Conservation (phyloP, 2,797 vertebrate genomes). For the Pipistrellus pygmaeus region DNA sequence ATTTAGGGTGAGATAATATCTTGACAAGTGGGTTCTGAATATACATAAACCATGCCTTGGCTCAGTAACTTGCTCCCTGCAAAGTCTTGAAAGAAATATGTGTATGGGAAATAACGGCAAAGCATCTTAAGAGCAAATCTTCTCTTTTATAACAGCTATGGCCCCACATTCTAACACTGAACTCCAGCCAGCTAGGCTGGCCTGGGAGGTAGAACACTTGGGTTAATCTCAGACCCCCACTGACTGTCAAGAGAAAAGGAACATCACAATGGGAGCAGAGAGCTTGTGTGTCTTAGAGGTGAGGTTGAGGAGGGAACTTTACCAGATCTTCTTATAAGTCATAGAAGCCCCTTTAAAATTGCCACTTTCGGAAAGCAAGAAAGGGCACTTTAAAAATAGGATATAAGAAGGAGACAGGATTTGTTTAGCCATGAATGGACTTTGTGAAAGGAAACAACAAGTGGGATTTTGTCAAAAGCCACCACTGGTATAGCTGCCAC, state of each 20-base stretch:
- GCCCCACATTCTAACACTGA: not conserved
- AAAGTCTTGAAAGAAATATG: slow-evolving; percentile 31
- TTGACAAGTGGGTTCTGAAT: not conserved
- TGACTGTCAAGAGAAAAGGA: not conserved
- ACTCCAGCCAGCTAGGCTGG: not conserved
- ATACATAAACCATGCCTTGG: not conserved
- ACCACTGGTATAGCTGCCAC: not conserved
- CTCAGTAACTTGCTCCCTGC: not conserved
- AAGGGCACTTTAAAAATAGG: slow-evolving; percentile 12
- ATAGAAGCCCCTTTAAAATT: not conserved
- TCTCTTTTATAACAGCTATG: not conserved
- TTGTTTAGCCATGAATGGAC: slow-evolving; percentile 7
- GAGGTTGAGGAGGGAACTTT: not conserved
- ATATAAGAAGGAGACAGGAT: not conserved
- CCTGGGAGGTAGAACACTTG: not conserved
- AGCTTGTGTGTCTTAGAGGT: fast-evolving
- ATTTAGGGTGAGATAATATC: not conserved
- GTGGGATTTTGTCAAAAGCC: not conserved
- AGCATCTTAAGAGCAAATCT: not conserved
- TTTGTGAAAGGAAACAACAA: not conserved
- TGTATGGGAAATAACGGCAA: not conserved
- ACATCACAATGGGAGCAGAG: not conserved
- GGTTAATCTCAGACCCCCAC: not conserved
- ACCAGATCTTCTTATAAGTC: not conserved
- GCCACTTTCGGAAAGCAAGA: not conserved